phyloP scores from a whole-genome alignment of 2,113 vertebrate genomes.

The Bufo bufo region DNA sequence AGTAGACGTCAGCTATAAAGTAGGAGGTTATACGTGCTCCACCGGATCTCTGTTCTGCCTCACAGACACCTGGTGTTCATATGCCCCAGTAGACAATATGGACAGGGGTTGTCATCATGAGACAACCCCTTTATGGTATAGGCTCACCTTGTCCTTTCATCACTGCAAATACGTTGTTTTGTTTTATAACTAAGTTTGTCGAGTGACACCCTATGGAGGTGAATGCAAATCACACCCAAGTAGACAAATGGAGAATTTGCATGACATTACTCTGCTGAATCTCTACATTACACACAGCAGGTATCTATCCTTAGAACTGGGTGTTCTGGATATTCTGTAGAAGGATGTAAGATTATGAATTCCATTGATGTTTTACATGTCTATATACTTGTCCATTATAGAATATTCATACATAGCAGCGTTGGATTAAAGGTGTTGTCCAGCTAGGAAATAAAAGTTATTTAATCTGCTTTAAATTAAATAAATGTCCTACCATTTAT shows the following conservation, averaged over 20 bases:
- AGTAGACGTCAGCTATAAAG: neutral
- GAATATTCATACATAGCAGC: neutral
- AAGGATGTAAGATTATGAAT: neutral
- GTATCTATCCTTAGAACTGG: neutral
- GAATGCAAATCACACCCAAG: slow-evolving; percentile 20
- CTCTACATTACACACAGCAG: neutral
- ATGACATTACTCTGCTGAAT: neutral
- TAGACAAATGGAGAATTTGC: slow-evolving; percentile 28
- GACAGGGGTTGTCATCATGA: too few species aligned
- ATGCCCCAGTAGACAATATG: too few species aligned
- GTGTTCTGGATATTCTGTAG: neutral
- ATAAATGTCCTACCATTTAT: too few species aligned
- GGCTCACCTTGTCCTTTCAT: neutral
- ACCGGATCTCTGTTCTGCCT: too few species aligned
- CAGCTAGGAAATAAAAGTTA: too few species aligned
- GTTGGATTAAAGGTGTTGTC: neutral
- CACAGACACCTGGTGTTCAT: too few species aligned
- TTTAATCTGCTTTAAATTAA: too few species aligned
- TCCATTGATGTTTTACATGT: neutral
- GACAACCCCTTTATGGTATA: neutral
- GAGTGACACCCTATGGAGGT: neutral
- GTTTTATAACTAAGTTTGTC: neutral
- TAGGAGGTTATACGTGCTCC: too few species aligned
- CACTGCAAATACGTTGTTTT: too few species aligned
- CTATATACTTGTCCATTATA: neutral